Evolutionary conservation across 2,888 invertebrate genomes (phyloP).

Genomic region (Steromphala cineraria): DNA sequence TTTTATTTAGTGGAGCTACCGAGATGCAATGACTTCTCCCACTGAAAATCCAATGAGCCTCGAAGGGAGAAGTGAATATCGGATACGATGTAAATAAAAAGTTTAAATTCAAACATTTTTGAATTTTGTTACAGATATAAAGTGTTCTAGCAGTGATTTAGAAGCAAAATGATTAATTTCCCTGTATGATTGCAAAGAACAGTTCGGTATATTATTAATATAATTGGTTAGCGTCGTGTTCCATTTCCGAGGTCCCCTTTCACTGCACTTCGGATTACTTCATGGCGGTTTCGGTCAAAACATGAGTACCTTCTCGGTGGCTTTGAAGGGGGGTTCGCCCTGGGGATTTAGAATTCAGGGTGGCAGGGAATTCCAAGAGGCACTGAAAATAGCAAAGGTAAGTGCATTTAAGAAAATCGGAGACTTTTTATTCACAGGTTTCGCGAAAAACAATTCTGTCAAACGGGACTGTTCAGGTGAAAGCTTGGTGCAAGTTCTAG

Average conservation of each 20-base stretch:
- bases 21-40: not conserved
- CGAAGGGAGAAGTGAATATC: not conserved
- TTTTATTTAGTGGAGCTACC: not conserved
- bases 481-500: not conserved
- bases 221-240: not conserved
- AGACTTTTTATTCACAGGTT: not conserved
- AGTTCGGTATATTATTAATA: not conserved
- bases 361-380: conserved; percentile 86
- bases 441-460: not conserved
- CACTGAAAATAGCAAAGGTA: conserved; percentile 81
- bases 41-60: not conserved
- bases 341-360: conserved; percentile 94
- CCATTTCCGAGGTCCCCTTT: conserved; percentile 6
- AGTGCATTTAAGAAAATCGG: conserved; percentile 29
- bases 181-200: too few species aligned
- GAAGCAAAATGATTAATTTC: too few species aligned
- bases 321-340: conserved; percentile 87
- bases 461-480: not conserved
- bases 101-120: not conserved
- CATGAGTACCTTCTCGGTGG: conserved; percentile 77
- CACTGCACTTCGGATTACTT: conserved; percentile 26
- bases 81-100: not conserved
- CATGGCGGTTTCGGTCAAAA: conserved; percentile 59
- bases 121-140: too few species aligned
- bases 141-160: too few species aligned